These are phyloP conservation scores for Catocala nupta DNA, from an alignment of 2,888 invertebrate species.

Conservation along the genomic window DNA sequence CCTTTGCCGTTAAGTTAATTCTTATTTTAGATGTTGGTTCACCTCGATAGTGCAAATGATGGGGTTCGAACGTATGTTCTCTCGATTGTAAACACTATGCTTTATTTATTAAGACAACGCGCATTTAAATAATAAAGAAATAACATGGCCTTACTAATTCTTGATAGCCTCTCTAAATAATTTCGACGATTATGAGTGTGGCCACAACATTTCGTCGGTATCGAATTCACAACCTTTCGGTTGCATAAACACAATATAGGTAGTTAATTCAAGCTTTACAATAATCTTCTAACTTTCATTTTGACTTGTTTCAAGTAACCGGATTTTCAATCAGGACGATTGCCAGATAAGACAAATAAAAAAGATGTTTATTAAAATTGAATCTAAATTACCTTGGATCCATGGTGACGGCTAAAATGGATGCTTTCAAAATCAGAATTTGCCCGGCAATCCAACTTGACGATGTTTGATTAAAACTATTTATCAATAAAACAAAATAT, in stretches of 20 bases:
- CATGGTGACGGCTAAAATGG: conserved; percentile 64
- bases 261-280: conserved; percentile 6
- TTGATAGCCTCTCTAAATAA: too few relatives aligned
- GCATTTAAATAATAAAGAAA: too few relatives aligned
- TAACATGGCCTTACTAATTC: too few relatives aligned
- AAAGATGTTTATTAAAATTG: conserved; percentile 23
- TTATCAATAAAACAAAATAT: conserved; percentile 22
- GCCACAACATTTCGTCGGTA: too few relatives aligned
- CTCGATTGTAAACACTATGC: too few relatives aligned
- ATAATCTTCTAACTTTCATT: conserved; percentile 9
- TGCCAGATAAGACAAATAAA: conserved; percentile 14
- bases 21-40: too few relatives aligned
- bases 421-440: conserved; percentile 33
- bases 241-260: not conserved
- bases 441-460: conserved; percentile 28
- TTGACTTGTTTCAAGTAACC: conserved; percentile 40
- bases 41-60: too few relatives aligned
- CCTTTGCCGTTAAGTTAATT: too few relatives aligned
- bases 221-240: too few relatives aligned
- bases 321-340: conserved; percentile 25
- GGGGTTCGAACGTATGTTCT: too few relatives aligned
- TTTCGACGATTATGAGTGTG: too few relatives aligned
- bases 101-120: too few relatives aligned
- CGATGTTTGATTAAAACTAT: conserved; percentile 28
- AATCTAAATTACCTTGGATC: conserved; percentile 69